Evolutionary conservation across 2,113 vertebrate genomes (phyloP), one percentile per base, ranked within the genome.

Genomic region (Glaucomys volans): DNA sequence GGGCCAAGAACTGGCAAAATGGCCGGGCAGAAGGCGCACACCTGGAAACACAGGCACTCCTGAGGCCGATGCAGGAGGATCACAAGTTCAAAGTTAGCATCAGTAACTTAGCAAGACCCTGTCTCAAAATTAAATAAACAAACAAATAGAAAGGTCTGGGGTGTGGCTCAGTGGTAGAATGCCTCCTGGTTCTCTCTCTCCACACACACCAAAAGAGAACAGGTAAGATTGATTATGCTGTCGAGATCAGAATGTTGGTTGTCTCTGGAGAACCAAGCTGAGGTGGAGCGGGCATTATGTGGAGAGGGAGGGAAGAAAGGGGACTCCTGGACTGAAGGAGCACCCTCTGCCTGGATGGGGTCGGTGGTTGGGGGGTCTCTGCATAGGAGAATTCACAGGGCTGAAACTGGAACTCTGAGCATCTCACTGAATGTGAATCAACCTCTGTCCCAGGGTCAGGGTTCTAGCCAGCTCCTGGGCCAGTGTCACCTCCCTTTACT

Each of bases 311-410:
- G 26, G 3, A 44, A 83, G 26, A 44, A 52, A 42, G 22, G 40
- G 40, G 10, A 9, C 71, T 26, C 62, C 50, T 10, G 20, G 74
- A 44, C 26, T 35, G 8, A 62, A 24, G 37, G 50, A 40, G 42
- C 6, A 35, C 22, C 13, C 2, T 7, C 0, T 2, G 8, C 64
- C 57, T 54, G 22, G 35, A 44, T 4, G 4, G 5, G 77, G 52
- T 17, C 37, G 59, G 24, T 20, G 30, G 37, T 8, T 1, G 2
- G 17, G 1, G 44, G 22, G 16, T 52, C 5, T 22, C 20, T 8
- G 42, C 67, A 42, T 2, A 9, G 3, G 1, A 44, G 88, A 71
- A 66, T 26, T 57, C 40, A 13, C 4, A 64, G 37, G n/a, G 26
- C 72, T 20, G 8, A 57, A 22, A 24, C 30, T 30, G 17, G 40